phyloP scores from a whole-genome alignment of 1,140 invertebrate species.

The Agrilus planipennis region DNA sequence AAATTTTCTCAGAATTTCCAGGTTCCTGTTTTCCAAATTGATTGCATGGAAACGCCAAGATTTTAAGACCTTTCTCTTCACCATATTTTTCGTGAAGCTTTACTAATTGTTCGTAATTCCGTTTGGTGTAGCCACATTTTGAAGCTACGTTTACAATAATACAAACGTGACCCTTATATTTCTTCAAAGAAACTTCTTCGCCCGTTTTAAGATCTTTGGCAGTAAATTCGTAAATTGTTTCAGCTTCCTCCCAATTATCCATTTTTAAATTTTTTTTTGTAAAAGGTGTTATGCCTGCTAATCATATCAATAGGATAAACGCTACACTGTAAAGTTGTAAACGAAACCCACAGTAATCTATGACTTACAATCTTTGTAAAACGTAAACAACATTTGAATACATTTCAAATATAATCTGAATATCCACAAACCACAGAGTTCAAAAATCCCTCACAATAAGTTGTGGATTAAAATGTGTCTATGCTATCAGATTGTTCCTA shows the following conservation, averaged over 20 bases:
- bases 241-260: constrained; percentile 46
- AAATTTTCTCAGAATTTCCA: constrained; percentile 56
- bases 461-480: too few species aligned
- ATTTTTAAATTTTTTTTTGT: too few species aligned
- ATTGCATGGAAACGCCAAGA: constrained; percentile 78
- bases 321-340: too few species aligned
- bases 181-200: constrained; percentile 55
- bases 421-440: too few species aligned
- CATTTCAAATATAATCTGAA: too few species aligned
- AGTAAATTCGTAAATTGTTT: constrained; percentile 62
- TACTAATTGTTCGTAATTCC: constrained; percentile 65
- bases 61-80: constrained; percentile 51
- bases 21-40: constrained; percentile 80
- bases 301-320: too few species aligned
- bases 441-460: too few species aligned
- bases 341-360: too few species aligned
- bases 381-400: too few species aligned
- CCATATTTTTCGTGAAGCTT: constrained; percentile 59
- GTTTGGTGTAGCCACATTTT: constrained; percentile 68
- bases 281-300: too few species aligned
- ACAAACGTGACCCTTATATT: constrained; percentile 58
- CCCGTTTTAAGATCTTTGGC: constrained; percentile 62
- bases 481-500: too few species aligned
- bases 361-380: too few species aligned
- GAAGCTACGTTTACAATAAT: constrained; percentile 82